A percentile compares a stretch with the other conserved stretches of the same genome.
These are phyloP conservation scores for Drosophila melanosoma DNA, from an alignment of 2,888 invertebrate genomes.

Conservation along the genomic window DNA sequence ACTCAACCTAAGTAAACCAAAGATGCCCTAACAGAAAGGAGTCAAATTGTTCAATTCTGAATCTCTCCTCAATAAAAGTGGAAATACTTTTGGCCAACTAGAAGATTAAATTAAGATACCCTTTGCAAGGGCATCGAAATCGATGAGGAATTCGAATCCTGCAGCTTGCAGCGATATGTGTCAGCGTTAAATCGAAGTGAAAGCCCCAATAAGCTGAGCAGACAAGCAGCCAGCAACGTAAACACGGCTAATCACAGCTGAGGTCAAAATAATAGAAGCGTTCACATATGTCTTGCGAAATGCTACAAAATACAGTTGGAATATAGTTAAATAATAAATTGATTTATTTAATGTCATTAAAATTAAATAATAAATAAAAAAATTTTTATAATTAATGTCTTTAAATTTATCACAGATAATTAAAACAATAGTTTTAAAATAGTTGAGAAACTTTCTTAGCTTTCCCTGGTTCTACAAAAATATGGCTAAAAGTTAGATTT, in stretches of 20 bases:
- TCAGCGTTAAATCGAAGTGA: constrained; percentile 77
- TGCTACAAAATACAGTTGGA: background rate
- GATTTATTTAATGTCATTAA: no score
- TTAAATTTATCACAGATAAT: background rate
- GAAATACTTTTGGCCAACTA: no score
- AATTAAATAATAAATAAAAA: no score
- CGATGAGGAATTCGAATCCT: constrained; percentile 39
- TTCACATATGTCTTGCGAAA: background rate
- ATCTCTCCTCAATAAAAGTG: background rate
- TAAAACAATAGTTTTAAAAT: background rate
- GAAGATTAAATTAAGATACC: background rate
- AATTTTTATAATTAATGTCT: background rate
- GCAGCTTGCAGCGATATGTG: constrained; percentile 68
- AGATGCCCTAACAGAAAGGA: constrained; percentile 4
- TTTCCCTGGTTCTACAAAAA: background rate
- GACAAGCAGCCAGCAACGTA: constrained; percentile 3
- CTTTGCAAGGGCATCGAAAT: background rate
- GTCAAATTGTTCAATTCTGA: background rate
- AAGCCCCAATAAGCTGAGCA: constrained; percentile 57
- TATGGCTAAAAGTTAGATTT: background rate
- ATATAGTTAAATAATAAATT: background rate
- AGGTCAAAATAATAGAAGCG: background rate
- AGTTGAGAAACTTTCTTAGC: background rate
- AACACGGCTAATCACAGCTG: background rate
- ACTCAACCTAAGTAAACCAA: constrained; percentile 38